These are phyloP conservation scores for Plodia interpunctella DNA, from an alignment of 1,140 invertebrate genomes.

Conservation along the genomic window DNA sequence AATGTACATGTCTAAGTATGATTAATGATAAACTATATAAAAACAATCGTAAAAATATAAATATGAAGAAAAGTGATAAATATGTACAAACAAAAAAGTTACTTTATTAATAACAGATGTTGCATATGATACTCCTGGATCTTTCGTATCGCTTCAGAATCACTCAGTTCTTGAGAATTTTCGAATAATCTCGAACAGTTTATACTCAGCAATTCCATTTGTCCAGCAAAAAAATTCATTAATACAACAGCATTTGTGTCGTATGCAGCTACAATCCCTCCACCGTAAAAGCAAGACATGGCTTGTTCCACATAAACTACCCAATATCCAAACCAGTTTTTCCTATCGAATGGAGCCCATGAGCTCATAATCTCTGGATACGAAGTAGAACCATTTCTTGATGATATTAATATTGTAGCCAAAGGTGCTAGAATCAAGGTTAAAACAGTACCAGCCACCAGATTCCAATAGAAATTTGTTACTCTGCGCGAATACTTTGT, in stretches of 20 bases:
- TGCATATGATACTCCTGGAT: slow-evolving; percentile 51
- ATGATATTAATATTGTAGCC: slow-evolving; percentile 35
- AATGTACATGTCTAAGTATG: neutral
- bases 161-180: slow-evolving; percentile 22
- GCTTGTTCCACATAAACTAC: slow-evolving; percentile 33
- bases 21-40: no score
- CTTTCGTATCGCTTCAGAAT: slow-evolving; percentile 26
- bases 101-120: slow-evolving; percentile 48
- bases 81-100: slow-evolving; percentile 14
- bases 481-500: slow-evolving; percentile 50
- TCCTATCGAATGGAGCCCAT: slow-evolving; percentile 37
- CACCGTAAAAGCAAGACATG: slow-evolving; percentile 51
- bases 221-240: slow-evolving; percentile 60
- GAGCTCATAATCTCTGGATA: slow-evolving; percentile 57
- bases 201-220: slow-evolving; percentile 41
- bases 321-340: slow-evolving; percentile 42
- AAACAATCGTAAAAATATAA: no score
- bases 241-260: slow-evolving; percentile 53
- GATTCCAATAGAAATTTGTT: slow-evolving; percentile 52
- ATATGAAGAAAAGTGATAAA: no score
- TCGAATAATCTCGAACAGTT: slow-evolving; percentile 49
- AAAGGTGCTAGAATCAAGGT: slow-evolving; percentile 53
- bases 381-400: slow-evolving; percentile 26
- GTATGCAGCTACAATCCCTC: slow-evolving; percentile 52
- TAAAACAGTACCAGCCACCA: slow-evolving; percentile 49